phyloP scores from a whole-genome alignment of 2,113 vertebrate species.

The Mastomys coucha region DNA sequence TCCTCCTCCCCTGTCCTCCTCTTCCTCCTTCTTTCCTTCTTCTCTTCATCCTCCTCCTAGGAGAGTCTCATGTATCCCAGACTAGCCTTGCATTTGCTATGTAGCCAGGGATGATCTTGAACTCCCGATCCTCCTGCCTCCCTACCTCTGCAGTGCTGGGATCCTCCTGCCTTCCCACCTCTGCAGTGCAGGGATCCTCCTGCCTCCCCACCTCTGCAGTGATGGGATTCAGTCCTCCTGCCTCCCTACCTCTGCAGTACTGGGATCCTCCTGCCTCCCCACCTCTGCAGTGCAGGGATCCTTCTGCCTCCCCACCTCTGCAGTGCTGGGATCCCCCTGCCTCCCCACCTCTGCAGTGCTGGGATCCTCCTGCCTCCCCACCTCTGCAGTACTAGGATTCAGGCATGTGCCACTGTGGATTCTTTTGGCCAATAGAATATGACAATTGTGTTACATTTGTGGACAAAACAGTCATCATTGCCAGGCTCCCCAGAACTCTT shows the following conservation, averaged over 20 bases:
- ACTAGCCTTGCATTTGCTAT: background rate
- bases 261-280: too few species aligned
- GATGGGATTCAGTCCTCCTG: too few species aligned
- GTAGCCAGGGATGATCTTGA: background rate
- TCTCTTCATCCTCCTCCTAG: background rate
- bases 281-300: too few species aligned
- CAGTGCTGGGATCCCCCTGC: too few species aligned
- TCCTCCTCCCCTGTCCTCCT: background rate
- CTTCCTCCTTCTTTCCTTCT: too few species aligned
- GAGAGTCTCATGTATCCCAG: background rate
- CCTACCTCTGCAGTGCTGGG: background rate
- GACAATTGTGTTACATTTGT: background rate
- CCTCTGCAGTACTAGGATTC: too few species aligned
- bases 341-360: background rate
- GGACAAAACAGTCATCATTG: background rate
- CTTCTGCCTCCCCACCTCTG: too few species aligned
- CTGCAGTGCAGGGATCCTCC: too few species aligned
- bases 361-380: too few species aligned
- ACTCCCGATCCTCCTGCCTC: background rate
- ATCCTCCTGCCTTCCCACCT: too few species aligned
- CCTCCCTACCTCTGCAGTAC: too few species aligned
- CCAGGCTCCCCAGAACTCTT: background rate
- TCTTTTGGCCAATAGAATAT: background rate
- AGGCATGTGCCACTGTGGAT: background rate
- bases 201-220: too few species aligned